Base-by-base conservation (phyloP, 2,888 invertebrate species). In the Drosophila cracens region DNA sequence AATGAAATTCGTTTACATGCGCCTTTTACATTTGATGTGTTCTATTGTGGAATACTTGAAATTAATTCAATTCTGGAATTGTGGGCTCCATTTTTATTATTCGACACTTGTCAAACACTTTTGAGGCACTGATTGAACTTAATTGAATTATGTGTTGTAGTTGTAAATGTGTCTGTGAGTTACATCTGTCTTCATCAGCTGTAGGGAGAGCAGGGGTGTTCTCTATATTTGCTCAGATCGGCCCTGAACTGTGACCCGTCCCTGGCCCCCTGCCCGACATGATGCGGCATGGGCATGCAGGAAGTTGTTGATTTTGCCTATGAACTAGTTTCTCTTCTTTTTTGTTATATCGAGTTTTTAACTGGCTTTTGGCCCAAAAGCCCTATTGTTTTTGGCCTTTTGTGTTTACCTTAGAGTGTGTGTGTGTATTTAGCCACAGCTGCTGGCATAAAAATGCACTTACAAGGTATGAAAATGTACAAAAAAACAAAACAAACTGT, bases 81-180 rank as follows among this genome's bases (percentile, higher is more conserved):
- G 49, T 65, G 40, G 62, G 38, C 49, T 46, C 21, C 51, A 58
- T 67, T 77, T 70, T 79, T 66, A 81, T 84, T 82, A 86, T 87
- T 88, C 72, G 82, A 83, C 81, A 77, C 69, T 81, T 65, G 74
- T 38, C 81, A 71, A 83, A 85, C 60, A 71, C 81, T 86, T 86
- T 78, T 64, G 13, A 54, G 29, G 43, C 85, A 51, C 85, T 85
- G 88, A 89, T 85, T 85, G 84, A 82, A 73, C 62, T 68, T 85
- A 89, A 85, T 89, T 85, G 80, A 85, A 85, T 85, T 79, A 89
- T 69, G 71, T 63, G 34, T 16, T 29, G 21, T 27, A 25, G 54
- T 46, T 56, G 7, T n/a, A 16, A n/a, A 7, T 66, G 25, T 38
- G 31, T 54, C n/a, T 56, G 63, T 34, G 57, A 68, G 68, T 83